Evolutionary conservation across 2,888 invertebrate species (phyloP).

Genomic region (Drosophila niveifrons): DNA sequence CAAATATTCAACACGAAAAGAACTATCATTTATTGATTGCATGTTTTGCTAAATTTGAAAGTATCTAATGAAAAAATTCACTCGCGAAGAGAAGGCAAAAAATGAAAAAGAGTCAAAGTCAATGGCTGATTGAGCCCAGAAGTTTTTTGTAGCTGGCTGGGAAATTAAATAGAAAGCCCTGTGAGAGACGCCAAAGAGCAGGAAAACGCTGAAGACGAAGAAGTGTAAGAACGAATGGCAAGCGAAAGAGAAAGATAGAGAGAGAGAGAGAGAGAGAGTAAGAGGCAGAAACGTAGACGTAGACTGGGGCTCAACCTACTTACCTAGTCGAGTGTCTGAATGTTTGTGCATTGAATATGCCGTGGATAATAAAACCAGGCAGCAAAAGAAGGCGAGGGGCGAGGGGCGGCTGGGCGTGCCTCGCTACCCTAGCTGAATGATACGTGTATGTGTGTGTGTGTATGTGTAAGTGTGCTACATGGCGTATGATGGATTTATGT

Average conservation of each 20-base stretch:
- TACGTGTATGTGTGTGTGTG: conserved; percentile 22
- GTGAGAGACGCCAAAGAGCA: conserved; percentile 42
- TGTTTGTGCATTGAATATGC: conserved; percentile 81
- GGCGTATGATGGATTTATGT: conserved; percentile 83
- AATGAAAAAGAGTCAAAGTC: conserved; percentile 43
- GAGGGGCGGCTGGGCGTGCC: conserved; percentile 57
- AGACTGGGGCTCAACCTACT: conserved; percentile 73
- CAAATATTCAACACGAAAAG: conserved; percentile 26
- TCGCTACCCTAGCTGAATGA: conserved; percentile 39
- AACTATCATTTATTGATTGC: conserved; percentile 71
- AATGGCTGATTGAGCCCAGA: conserved; percentile 60
- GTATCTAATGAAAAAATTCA: conserved; percentile 31
- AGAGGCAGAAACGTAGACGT: conserved; percentile 18
- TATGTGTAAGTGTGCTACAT: conserved; percentile 66
- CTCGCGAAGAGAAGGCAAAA: neutral
- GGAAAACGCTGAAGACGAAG: conserved; percentile 9
- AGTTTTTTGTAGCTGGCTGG: conserved; percentile 57
- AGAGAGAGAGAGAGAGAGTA: conserved; percentile 15
- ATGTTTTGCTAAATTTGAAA: conserved; percentile 47
- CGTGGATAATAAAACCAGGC: conserved; percentile 75
- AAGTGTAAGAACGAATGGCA: conserved; percentile 4
- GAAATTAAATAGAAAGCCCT: conserved; percentile 81
- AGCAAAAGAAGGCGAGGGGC: conserved; percentile 39
- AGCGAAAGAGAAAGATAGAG: conserved; percentile 9
- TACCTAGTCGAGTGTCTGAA: conserved; percentile 81